Percentiles rank a stretch among this genome's conserved stretches.
Conservation (phyloP, 2,113 vertebrate genomes). For the crab-eating macaque (Macaca fascicularis) region T2T-MFA8v1.1 NC_088376.1:17347501-17348000, state of each 20-base stretch:
- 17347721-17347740: not conserved
- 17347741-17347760: not conserved
- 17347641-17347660: not conserved
- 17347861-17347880: not conserved
- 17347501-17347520: not conserved
- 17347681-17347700: not conserved
- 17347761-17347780: not conserved
- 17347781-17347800: not conserved
- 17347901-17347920: not conserved
- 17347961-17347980: not conserved
- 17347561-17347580: not conserved
- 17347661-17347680: not conserved
- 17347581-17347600: not conserved
- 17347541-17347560: not conserved
- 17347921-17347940: not conserved
- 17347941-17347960: not conserved
- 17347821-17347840: not conserved
- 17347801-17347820: not conserved
- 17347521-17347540: not conserved
- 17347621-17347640: no score
- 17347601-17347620: not conserved
- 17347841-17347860: not conserved
- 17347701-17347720: not conserved
- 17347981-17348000: not conserved
- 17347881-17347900: not conserved